Base-by-base conservation (phyloP, 2,888 invertebrate genomes). In the Cyrtodaria siliqua region DNA sequence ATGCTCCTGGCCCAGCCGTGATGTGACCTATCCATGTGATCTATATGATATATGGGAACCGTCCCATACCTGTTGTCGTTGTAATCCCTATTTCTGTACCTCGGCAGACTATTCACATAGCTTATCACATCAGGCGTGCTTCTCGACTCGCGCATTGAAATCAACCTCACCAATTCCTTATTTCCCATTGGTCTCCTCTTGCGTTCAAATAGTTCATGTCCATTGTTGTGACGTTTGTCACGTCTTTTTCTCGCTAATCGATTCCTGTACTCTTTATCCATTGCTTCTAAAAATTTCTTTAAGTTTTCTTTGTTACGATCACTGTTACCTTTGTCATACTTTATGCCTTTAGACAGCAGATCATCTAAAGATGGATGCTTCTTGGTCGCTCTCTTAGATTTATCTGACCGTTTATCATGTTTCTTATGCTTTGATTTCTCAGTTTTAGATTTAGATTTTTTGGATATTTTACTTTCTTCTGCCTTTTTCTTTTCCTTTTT, bases 91-190 rank as follows among this genome's bases (percentile, higher is more conserved):
- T 56, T 24, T 3, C 20, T 23, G 3, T 62, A 50, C n/a, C 71
- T 53, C n/a, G 77, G 77, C 3, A 77, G 63, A 57, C 77, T 81
- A 40, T 77, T 77, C 2, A 81, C 63, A 26, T 81, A 81, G 27
- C 64, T 60, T 12, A 81, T 38, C 6, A 81, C 77, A 74, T 81
- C 74, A 12, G 81, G 81, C 74, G 76, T 71, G 23, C 77, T 77
- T 42, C 59, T 57, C 9, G 70, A 74, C 14, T 73, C 70, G 33
- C 71, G 57, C 23, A 68, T n/a, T 23, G 81, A 81, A 23, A 81
- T 53, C 62, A 81, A 57, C 23, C 77, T 56, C 9, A 77, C 74
- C 9, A 81, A 49, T 26, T 81, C 81, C 9, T 62, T 57, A 42
- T 81, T 81, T 49, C 77, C 81, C 14, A 74, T 44, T 4, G 77